phyloP scores from a whole-genome alignment of 2,888 invertebrate species.

The Elysia crispata region DNA sequence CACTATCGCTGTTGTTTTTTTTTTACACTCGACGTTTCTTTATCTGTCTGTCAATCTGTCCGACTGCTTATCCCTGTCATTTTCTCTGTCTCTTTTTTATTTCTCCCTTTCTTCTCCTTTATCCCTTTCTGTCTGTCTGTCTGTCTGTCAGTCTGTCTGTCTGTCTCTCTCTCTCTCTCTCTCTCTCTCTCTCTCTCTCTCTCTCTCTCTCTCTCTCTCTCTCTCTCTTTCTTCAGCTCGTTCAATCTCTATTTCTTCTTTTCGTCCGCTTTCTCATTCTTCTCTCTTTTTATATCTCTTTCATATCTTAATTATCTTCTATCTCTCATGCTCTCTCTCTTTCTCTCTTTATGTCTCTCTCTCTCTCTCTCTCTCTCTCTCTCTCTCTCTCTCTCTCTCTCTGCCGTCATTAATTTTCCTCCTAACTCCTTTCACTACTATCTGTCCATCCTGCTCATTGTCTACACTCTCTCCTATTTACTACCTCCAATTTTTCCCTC shows the following conservation, averaged over 20 bases:
- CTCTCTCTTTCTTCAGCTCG: not conserved
- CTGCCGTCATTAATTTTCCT: not conserved
- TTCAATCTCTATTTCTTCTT: not conserved
- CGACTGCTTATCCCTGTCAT: no score
- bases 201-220: not conserved
- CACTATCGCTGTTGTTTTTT: no score
- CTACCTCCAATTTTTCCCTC: not conserved
- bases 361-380: not conserved
- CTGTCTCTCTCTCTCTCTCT: not conserved
- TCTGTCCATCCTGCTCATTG: not conserved
- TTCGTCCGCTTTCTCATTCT: not conserved
- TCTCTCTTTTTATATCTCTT: not conserved
- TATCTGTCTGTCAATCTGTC: no score
- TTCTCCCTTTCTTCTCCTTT: no score
- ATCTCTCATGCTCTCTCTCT: not conserved
- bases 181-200: not conserved
- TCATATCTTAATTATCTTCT: no score
- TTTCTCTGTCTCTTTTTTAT: no score
- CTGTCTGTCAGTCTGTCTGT: not conserved
- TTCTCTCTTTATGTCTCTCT: not conserved
- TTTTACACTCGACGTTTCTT: no score
- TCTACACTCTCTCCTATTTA: not conserved
- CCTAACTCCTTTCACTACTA: no score
- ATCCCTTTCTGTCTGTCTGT: no score
- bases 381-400: not conserved